A percentile compares a stretch with the other conserved stretches of the same genome.
phyloP scores from a whole-genome alignment of 2,113 vertebrate genomes.

The Aix galericulata region DNA sequence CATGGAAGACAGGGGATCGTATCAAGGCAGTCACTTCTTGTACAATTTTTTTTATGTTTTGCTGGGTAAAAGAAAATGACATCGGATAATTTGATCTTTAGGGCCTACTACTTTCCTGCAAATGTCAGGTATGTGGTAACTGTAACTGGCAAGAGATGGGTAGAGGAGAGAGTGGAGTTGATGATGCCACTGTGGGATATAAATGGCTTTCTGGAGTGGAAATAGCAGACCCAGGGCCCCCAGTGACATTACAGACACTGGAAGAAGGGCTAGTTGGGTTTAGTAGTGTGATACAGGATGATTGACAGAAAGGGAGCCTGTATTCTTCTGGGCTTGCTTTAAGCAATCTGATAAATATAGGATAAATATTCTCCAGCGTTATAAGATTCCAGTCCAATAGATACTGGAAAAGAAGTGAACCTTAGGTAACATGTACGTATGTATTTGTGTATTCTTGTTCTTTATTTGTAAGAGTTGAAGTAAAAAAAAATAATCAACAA shows the following conservation, averaged over 20 bases:
- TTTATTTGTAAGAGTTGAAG: background rate
- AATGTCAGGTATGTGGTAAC: background rate
- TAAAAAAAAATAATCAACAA: background rate
- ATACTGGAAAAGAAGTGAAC: background rate
- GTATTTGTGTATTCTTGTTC: background rate
- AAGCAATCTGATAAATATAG: background rate
- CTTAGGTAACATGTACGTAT: background rate
- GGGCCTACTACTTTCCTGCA: background rate
- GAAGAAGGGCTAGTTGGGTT: background rate
- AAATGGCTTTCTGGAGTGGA: background rate
- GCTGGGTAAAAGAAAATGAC: background rate
- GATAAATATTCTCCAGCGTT: background rate
- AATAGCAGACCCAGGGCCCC: background rate
- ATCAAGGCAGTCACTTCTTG: background rate
- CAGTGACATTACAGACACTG: background rate
- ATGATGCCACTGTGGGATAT: background rate
- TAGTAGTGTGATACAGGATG: background rate
- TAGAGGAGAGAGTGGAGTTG: background rate
- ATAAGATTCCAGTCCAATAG: background rate
- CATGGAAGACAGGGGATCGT: background rate
- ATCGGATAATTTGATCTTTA: conserved; percentile 7
- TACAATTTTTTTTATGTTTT: background rate
- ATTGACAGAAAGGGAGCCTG: background rate
- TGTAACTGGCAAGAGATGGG: background rate
- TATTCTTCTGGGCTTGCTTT: background rate